Percentiles rank a stretch among this genome's conserved stretches.
Conservation (phyloP, 2,888 invertebrate genomes). For the Drosophila pseudotalamancana region DNA sequence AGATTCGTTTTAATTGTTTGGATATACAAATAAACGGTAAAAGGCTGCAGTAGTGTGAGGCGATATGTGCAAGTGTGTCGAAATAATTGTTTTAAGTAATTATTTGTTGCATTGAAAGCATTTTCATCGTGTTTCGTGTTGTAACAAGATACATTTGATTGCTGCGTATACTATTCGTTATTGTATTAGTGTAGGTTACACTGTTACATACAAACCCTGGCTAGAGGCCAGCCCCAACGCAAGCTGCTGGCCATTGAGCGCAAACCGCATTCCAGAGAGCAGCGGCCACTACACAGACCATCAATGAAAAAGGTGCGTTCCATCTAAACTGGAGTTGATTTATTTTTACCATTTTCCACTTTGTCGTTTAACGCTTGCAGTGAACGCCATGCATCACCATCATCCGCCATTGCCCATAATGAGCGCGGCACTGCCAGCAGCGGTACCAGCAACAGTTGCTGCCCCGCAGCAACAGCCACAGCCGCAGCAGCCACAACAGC, state of each 20-base stretch:
- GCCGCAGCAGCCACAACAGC: conserved; percentile 81
- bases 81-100: neutral
- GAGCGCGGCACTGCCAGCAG: conserved; percentile 26
- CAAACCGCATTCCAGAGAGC: conserved; percentile 64
- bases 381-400: conserved; percentile 76
- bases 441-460: conserved; percentile 8
- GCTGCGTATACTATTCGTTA: conserved; percentile 36
- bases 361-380: conserved; percentile 20
- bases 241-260: conserved; percentile 52
- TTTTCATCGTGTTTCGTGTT: conserved; percentile 8
- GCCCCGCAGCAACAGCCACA: conserved; percentile 29
- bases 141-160: conserved; percentile 38
- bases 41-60: neutral
- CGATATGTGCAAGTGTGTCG: neutral
- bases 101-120: neutral
- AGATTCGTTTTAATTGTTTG: conserved; percentile 8
- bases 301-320: conserved; percentile 73
- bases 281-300: conserved; percentile 31
- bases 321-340: conserved; percentile 15
- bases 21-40: neutral
- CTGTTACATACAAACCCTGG: conserved; percentile 42
- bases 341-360: conserved; percentile 13
- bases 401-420: conserved; percentile 76
- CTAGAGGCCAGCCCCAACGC: conserved; percentile 31
- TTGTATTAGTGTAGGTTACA: conserved; percentile 40